Conservation (phyloP, 2,888 invertebrate species). For the Rotaria sp. region DNA sequence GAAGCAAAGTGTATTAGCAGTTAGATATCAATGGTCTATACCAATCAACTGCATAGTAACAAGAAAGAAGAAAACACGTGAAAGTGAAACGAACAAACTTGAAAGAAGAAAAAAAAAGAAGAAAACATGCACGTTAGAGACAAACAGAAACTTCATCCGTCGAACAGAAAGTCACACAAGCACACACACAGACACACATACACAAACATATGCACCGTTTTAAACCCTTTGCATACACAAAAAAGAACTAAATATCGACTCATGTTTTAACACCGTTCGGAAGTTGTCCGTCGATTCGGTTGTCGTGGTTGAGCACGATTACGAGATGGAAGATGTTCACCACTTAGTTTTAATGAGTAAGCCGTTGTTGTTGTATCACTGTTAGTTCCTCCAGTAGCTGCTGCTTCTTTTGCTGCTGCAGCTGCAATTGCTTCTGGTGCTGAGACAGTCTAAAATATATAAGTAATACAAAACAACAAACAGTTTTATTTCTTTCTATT, state of each 20-base stretch:
- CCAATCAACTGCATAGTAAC: background rate
- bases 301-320: constrained; percentile 6
- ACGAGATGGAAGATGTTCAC: constrained; percentile 22
- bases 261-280: background rate
- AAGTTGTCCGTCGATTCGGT: background rate
- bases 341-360: background rate
- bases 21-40: background rate
- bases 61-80: background rate
- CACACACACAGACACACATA: background rate
- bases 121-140: background rate
- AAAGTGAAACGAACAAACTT: background rate
- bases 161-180: background rate
- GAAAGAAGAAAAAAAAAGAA: background rate
- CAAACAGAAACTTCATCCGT: background rate
- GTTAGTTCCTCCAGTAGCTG: background rate
- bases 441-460: background rate
- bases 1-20: background rate
- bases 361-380: background rate
- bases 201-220: constrained; percentile 5
- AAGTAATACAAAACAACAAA: too few species aligned
- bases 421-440: constrained; percentile 17
- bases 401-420: constrained; percentile 23
- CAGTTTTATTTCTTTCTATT: background rate
- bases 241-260: background rate
- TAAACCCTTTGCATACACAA: background rate